Base-by-base conservation (phyloP, 2,113 vertebrate genomes). In the Silurus glanis region DNA sequence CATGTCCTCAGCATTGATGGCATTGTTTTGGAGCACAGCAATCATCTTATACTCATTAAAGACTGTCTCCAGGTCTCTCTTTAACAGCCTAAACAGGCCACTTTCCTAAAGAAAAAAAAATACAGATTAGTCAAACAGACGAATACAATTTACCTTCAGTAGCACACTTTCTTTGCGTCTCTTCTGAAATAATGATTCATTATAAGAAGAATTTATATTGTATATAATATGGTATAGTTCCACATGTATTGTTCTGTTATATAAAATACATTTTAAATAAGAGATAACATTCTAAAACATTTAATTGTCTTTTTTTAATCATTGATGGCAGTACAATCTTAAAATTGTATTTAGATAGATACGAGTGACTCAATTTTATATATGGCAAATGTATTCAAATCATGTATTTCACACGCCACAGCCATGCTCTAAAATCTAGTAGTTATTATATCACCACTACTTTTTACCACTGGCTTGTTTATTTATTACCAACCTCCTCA, bases 11-110 rank as follows among this genome's bases (percentile, higher is more conserved):
- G 89, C 82, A 0, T 89, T 93, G 84, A 95, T 86, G 83, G 91
- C 82, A 86, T 94, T 97, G 85, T 96, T 96, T 88, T 99, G 97
- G 66, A 96, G 96, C 28, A 98, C 93, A 0, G 94, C 96, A 0
- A 99, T 86, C 97, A 99, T 96, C 78, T 96, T 96, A 84, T 82
- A 94, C 12, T 95, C 89, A 17, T 80, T 92, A 87, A 99, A 97
- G 12, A 92, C 23, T 0, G 88, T 88, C 59, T 94, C 85, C 83
- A 96, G 49, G 80, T 96, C 92, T 51, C 66, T 94, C 86, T 87
- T 95, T 53, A 96, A 56, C 13, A 98, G 58, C 49, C 85, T 89
- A 7, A 2, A 13, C 0, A 96, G 89, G 0, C 91, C 88, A 16
- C 87, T 89, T 2, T 97, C 96, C 97, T 99, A 88, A 0, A 28